Base-by-base conservation (phyloP, 2,888 invertebrate species). In the Sycophila texana region DNA sequence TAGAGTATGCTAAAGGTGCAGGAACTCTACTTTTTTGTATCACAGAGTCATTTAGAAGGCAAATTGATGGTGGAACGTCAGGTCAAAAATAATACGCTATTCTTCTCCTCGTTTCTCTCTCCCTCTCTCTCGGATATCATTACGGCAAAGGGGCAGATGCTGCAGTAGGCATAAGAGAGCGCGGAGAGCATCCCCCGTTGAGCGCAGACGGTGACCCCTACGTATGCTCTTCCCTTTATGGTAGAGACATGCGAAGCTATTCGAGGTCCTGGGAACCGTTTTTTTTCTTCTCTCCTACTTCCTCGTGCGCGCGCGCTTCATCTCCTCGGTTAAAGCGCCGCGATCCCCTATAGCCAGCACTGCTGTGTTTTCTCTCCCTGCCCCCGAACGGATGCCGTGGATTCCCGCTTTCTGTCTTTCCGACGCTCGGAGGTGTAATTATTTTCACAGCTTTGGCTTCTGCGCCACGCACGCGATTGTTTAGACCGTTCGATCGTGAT, bases 211-310 rank as follows among this genome's bases (percentile, higher is more conserved):
- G 51, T 53, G 58, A 63, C 57, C 85, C 86, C 86, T 82, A 79
- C 81, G 74, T 84, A 87, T 87, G 86, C 88, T 89, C 88, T 88
- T 89, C 88, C 87, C 85, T 88, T 88, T 88, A 87, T 88, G 61
- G 1, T 22, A 67, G 84, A 86, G 88, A 88, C 86, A 88, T 86
- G 85, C 86, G 87, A 88, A 86, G 86, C 88, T 84, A 87, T 89
- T 88, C 86, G 87, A 88, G 87, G 55, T 87, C 89, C 88, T 89
- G 89, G 89, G 89, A 89, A 89, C 89, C 86, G 87, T 88, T 89
- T 87, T 88, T 88, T 86, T 85, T 82, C 80, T 81, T 61, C 26
- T 72, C 72, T 61, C 72, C 76, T 30, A 10, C 60, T 61, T 51
- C 26, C 47, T 10, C 53, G 18, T 30, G 22, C 4, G 14, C 26